Percentiles rank a stretch among this genome's conserved stretches.
Evolutionary conservation across 2,797 vertebrate species (phyloP).

Genomic region (Myotis vivesi): DNA sequence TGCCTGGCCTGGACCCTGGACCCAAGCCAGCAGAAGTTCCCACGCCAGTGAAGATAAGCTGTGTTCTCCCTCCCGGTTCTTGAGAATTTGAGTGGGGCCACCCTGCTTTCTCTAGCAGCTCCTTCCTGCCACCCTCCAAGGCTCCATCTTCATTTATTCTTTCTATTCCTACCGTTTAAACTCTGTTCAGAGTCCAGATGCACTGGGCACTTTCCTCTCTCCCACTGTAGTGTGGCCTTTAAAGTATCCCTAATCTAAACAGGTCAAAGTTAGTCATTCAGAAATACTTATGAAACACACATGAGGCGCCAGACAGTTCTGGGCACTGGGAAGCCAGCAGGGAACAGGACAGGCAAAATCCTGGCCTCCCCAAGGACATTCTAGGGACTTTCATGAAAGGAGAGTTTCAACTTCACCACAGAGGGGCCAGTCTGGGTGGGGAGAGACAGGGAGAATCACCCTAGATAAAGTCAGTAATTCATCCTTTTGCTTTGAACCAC

Average conservation of each 20-base stretch:
- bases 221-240: neutral
- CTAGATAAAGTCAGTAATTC: neutral
- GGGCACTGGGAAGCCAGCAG: neutral
- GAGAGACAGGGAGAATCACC: neutral
- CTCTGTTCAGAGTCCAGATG: neutral
- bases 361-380: neutral
- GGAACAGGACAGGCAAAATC: neutral
- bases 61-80: rapidly evolving
- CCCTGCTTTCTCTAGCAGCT: neutral
- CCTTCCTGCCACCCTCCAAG: neutral
- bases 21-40: neutral
- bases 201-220: neutral
- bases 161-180: neutral
- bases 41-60: neutral
- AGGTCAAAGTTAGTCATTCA: neutral
- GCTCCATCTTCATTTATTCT: neutral
- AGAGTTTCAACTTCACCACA: neutral
- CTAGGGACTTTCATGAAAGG: neutral
- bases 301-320: neutral
- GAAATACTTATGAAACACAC: neutral
- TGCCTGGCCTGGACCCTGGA: neutral
- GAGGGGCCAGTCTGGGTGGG: neutral
- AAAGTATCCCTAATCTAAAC: neutral
- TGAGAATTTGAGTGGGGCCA: neutral
- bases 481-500: neutral